Evolutionary conservation across 1,140 invertebrate genomes (phyloP), one percentile per base, ranked within the genome.

Genomic region (Oryzaephilus surinamensis): DNA sequence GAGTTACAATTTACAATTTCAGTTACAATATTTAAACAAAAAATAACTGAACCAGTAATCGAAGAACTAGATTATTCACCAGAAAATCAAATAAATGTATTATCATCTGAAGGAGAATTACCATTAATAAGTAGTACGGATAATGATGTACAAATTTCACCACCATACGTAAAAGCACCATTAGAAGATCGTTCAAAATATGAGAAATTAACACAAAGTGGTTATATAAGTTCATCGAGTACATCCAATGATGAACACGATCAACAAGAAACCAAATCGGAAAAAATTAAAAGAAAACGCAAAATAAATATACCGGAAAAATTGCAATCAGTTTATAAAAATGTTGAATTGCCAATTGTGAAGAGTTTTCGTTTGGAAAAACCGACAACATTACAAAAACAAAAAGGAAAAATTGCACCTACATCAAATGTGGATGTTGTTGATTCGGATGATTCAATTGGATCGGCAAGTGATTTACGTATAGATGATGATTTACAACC

Each of bases 131-230:
- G 38, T 13, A 46, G 38, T n/a, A 43, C 48, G 3, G 52, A 58
- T 43, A 41, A 45, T 6, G 51, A 55, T 41, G 49, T 51, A 0
- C 60, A 64, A 11, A 54, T 66, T 0, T 70, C 70, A 6, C 68
- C 69, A 2, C 65, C 65, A 1, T 82, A 79, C 50, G 72, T 77
- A 0, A 71, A 72, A 43, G 67, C 73, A 0, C 79, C 79, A 0
- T 45, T 77, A 0, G 79, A 84, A 47, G 78, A 84, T 60, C 65
- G 80, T 8, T 82, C 80, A n/a, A 84, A 84, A 47, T 85, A 84
- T 50, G 81, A 84, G 47, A 85, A 84, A 52, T 58, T 84, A n/a
- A 69, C 71, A 2, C 69, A 68, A 45, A 70, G 68, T 32, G 57
- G 56, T 0, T 78, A 75, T 40, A 56, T 72, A 4, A 77, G 74